Base-by-base conservation (phyloP, 2,797 vertebrate species). In the Botia almorhae region DNA sequence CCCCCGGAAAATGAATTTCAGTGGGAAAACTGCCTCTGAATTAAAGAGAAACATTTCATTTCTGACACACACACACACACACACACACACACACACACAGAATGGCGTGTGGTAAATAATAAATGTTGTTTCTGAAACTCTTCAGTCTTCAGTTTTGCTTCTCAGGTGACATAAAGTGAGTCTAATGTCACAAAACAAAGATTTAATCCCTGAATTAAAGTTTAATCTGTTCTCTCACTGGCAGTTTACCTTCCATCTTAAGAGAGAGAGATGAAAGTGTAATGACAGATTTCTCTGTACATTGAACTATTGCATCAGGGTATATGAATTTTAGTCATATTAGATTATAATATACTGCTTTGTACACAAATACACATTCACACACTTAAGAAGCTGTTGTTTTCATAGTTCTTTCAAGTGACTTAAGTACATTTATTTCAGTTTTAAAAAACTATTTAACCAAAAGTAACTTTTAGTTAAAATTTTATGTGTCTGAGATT, bases 141-240 rank as follows among this genome's bases (percentile, higher is more conserved):
- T 71, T 51, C 3, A 33, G 53, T 55, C 29, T 29, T 29, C 29
- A 29, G 29, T 29, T 29, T 71, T 63, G 61, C 56, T 78, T 29
- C 64, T 19, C 69, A 64, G 69, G 77, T 79, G 68, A 79, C 69
- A 71, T 39, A 79, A 70, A 78, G 56, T 53, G 68, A 21, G 26
- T 71, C 56, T 79, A 63, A 79, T 64, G 69, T 79, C 71, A 79
- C 77, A 79, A 72, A 64, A 69, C 58, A 69, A 79, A 55, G 46
- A 14, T 79, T 63, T 79, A 79, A 79, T 79, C 77, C 77, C 58
- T 43, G 69, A 71, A 71, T 79, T 79, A 79, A 71, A 39, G 46
- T 46, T 39, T 79, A 79, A 79, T 71, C 58, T 58, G 36, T 79
- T 64, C 69, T 79, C 69, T 53, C 58, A 39, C 68, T 3, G 4